phyloP scores from a whole-genome alignment of 2,113 vertebrate species.

The Oxygymnocypris stewartii region DNA sequence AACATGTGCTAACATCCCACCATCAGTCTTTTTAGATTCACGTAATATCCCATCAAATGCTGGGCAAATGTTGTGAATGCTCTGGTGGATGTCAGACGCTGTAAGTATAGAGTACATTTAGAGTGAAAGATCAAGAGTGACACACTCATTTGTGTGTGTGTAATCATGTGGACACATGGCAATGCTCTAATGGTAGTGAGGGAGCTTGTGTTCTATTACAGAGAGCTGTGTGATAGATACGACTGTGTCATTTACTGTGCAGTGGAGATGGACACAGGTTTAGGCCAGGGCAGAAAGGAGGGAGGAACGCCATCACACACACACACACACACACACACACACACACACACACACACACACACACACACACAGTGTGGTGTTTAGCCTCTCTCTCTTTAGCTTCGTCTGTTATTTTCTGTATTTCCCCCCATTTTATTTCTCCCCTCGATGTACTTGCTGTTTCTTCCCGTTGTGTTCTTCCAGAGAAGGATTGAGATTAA shows the following conservation, averaged over 20 bases:
- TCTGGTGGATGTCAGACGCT: background rate
- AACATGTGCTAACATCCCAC: background rate
- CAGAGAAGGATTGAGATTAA: constrained; percentile 5
- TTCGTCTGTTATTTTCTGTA: constrained; percentile 17
- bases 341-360: no score
- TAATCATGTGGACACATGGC: constrained; percentile 61
- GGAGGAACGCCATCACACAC: background rate
- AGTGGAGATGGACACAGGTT: constrained; percentile 8
- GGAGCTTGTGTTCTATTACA: constrained; percentile 75
- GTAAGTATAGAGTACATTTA: constrained; percentile 26
- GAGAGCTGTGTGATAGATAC: constrained; percentile 58
- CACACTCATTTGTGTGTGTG: no score
- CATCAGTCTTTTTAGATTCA: background rate
- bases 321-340: no score
- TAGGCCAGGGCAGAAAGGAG: constrained; percentile 13
- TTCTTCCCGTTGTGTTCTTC: constrained; percentile 23
- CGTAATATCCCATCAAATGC: constrained; percentile 9
- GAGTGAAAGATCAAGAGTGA: no score
- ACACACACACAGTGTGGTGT: background rate
- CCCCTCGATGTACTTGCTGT: constrained; percentile 1
- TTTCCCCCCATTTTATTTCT: no score
- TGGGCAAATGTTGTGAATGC: constrained; percentile 6
- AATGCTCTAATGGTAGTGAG: constrained; percentile 73
- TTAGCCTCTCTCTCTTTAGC: constrained; percentile 1
- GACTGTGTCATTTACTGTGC: constrained; percentile 21